Evolutionary conservation across 1,140 invertebrate species (phyloP), one percentile per base, ranked within the genome.

Genomic region (Frieseomelitta varia): DNA sequence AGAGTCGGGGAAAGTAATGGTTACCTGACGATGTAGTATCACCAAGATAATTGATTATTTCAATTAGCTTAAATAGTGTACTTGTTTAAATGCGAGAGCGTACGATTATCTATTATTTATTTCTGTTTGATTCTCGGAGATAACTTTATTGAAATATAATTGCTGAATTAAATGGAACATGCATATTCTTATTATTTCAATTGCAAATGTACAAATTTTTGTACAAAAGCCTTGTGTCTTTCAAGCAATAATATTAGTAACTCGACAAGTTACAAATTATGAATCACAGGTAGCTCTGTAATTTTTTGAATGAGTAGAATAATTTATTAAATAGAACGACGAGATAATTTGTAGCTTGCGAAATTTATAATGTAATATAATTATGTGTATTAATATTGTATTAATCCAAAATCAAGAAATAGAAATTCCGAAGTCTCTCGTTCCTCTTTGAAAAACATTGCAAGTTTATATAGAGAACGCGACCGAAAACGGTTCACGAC

Each of bases 401-500:
- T 17, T 17, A 27, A 17, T 65, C 27, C 17, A 65, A 65, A 17
- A 15, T 27, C 58, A 24, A n/a, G 21, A n/a, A n/a, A 3, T 12
- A 61, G 58, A 61, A n/a, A n/a, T 14, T 61, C 58, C 24, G 12
- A 47, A 47, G 39, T 47, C 39, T 47, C 39, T 47, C 8, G 58
- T n/a, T 47, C 6, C 6, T 6, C 17, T 21, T 27, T 14, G 24
- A 19, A 14, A 30, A 24, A 61, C 30, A 39, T 24, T 76, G 6
- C 1, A 47, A 21, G 74, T 77, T 77, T 77, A 63, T 24, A 65
- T 77, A 77, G 39, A 56, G 74, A 27, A 47, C 17, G 51, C 30
- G 61, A 76, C 55, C 15, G 61, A 65, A 56, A 67, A 51, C 30
- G 39, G 58, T 73, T 80, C 58, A 77, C 74, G 56, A 17, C 6